Base-by-base conservation (phyloP, 2,888 invertebrate genomes). In the Leptothorax acervorum region DNA sequence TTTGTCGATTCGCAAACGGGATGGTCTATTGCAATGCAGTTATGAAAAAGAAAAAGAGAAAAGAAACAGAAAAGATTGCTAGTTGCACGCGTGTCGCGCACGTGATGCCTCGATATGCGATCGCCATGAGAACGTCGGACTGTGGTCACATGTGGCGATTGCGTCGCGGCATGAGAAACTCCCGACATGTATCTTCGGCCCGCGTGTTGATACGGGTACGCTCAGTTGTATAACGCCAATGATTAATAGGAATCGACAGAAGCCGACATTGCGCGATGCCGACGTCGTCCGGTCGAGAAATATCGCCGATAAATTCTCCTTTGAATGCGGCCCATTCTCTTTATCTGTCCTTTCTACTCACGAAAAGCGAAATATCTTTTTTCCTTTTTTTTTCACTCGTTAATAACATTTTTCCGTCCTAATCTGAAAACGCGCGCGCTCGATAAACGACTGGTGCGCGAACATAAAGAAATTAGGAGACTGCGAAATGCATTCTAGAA, bases 91-190 rank as follows among this genome's bases (percentile, higher is more conserved):
- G 87, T 88, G 89, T 89, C 82, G 85, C 76, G 85, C 87, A 87
- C 74, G 82, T 85, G 88, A 86, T 51, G 74, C 76, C 82, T 55
- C 78, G 91, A 89, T 83, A 89, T 84, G 89, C 87, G 89, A 88
- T 89, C 78, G 73, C 84, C 86, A 88, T 87, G 92, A 88, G 89
- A 92, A 90, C 81, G 53, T 82, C 65, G 85, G 85, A 75, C 78
- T 63, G 85, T 83, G 88, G 84, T 86, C 86, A 75, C 87, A 85
- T 85, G 85, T 87, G 87, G 70, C 78, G 85, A 84, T 84, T 85
- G 51, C 71, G 84, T 83, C 84, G 48, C 74, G 62, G 75, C 76
- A 88, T 85, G 82, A 78, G 86, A 86, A 89, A 89, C 84, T 84
- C 75, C 74, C 76, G 60, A 45, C 65, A 63, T 85, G 75, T 83